Evolutionary conservation across 2,113 vertebrate species (phyloP), one percentile per base, ranked within the genome.

Genomic region (Cyprinodon variegatus): DNA sequence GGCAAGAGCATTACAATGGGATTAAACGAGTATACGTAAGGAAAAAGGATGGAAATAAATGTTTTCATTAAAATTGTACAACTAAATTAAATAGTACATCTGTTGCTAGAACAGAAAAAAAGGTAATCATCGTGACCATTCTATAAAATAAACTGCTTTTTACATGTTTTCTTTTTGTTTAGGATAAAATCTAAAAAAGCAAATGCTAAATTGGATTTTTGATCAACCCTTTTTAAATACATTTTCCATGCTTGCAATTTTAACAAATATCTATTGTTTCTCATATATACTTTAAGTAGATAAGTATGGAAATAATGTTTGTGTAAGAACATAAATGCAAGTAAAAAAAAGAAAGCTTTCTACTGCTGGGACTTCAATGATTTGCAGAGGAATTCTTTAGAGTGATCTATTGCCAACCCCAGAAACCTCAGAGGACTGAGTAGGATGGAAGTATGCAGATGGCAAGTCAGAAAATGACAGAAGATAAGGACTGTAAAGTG

Each of bases 401-500:
- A 53, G 60, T 72, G 45, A 65, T 53, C 20, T 63, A 50, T 40
- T 53, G 50, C 50, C 67, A 65, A 45, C 36, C 53, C 43, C 50
- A 41, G 15, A 46, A 2, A 0, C 38, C 62, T n/a, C 50, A n/a
- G 71, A 74, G 48, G 50, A 48, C 10, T 65, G 60, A 5, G 59
- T 39, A 39, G 71, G 65, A 65, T 63, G 53, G 48, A 41, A 40
- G 50, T 14, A 39, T 41, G 60, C 46, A 37, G 66, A 69, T 64
- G 50, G 71, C 59, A 65, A 36, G 36, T 13, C 5, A 60, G 60
- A 14, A 45, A 69, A 79, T 68, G 68, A 68, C 67, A 11, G 59
- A 36, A 48, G 20, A 66, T 59, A 71, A 78, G 48, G 20, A 46
- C 64, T 60, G 5, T 29, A 65, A 78, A 68, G 43, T 53, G 38